Conservation (phyloP, 2,113 vertebrate genomes). For the Cottus gobio region DNA sequence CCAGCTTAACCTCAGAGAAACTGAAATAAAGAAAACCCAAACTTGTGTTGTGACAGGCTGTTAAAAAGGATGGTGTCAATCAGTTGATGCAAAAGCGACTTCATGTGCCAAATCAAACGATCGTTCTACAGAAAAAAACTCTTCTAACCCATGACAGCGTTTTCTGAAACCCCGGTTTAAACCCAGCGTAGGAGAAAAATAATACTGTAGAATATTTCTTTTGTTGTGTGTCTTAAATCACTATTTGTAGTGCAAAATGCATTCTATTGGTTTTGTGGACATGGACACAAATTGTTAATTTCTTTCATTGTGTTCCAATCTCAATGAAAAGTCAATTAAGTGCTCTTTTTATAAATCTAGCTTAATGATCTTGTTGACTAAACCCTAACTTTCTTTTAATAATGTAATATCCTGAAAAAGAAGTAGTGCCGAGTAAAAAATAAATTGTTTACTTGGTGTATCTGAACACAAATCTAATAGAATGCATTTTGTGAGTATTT, state of each 20-base stretch:
- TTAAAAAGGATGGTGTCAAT: constrained; percentile 36
- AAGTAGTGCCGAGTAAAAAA: too few relatives aligned
- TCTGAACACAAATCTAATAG: too few relatives aligned
- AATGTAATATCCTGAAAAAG: neutral
- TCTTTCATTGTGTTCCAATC: too few relatives aligned
- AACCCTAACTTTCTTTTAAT: neutral
- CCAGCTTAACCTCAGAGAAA: neutral
- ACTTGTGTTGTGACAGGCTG: constrained; percentile 16
- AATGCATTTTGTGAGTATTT: too few relatives aligned
- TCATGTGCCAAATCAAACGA: constrained; percentile 43
- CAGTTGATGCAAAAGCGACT: constrained; percentile 39
- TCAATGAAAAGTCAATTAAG: too few relatives aligned
- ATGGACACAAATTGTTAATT: too few relatives aligned
- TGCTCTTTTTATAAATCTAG: neutral
- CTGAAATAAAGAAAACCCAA: neutral
- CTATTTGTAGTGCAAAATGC: too few relatives aligned
- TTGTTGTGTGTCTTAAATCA: neutral
- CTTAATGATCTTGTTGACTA: too few relatives aligned
- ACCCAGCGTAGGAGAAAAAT: neutral
- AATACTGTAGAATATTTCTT: neutral
- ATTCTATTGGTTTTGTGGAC: too few relatives aligned
- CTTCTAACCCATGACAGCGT: constrained; percentile 21
- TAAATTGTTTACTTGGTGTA: too few relatives aligned
- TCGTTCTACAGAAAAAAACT: neutral
- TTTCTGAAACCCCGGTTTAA: neutral